Evolutionary conservation across 2,113 vertebrate species (phyloP).

Genomic region (Meles meles): DNA sequence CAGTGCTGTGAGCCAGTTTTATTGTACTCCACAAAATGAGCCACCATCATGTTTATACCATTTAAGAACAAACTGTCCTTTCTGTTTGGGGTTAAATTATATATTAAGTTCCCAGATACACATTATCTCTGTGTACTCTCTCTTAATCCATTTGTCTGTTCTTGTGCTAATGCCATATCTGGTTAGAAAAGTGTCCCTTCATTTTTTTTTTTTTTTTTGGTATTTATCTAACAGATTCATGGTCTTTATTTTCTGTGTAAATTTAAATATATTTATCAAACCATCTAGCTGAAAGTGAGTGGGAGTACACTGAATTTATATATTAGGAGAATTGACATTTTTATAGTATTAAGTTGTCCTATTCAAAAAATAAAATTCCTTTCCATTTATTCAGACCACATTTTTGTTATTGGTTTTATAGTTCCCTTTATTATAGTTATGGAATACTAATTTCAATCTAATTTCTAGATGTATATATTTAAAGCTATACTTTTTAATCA

Average conservation of each 20-base stretch:
- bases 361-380: background rate
- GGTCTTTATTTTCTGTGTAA: background rate
- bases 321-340: background rate
- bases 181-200: background rate
- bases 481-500: background rate
- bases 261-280: background rate
- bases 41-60: background rate
- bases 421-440: background rate
- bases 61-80: background rate
- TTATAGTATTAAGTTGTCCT: background rate
- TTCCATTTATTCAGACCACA: background rate
- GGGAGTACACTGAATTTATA: background rate
- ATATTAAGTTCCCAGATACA: background rate
- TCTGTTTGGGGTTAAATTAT: background rate
- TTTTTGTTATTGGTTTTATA: background rate
- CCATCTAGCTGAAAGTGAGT: background rate
- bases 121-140: background rate
- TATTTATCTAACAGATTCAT: background rate
- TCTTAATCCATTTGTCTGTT: constrained; percentile 24
- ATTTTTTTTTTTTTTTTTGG: background rate
- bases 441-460: background rate
- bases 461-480: background rate
- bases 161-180: background rate
- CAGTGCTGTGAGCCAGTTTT: background rate
- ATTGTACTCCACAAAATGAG: background rate